Evolutionary conservation across 2,797 vertebrate species (phyloP).

Genomic region (Sparus aurata): DNA sequence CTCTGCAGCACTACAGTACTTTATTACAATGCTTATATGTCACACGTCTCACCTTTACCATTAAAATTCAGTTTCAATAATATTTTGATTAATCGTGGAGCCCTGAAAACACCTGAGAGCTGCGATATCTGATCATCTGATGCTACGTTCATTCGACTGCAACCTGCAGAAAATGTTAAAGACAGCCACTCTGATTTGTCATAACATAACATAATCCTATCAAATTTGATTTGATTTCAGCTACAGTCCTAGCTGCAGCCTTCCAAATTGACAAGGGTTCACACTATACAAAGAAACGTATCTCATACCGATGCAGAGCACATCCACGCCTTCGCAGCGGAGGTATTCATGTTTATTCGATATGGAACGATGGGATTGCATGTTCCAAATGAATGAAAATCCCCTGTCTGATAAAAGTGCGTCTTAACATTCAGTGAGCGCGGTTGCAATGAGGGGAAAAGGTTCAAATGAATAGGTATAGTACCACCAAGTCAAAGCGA

Average conservation of each 20-base stretch:
- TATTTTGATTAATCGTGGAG: no score
- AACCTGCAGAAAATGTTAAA: slow-evolving; percentile 20
- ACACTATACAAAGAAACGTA: slow-evolving; percentile 10
- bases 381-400: slow-evolving; percentile 48
- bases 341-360: slow-evolving; percentile 6
- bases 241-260: neutral
- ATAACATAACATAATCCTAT: slow-evolving; percentile 2
- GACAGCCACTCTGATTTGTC: neutral
- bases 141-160: slow-evolving; percentile 30
- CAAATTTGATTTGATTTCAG: no score
- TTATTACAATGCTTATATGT: no score
- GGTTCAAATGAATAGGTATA: slow-evolving; percentile 23
- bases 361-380: slow-evolving; percentile 9
- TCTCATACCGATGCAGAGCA: slow-evolving; percentile 8
- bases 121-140: slow-evolving; percentile 5
- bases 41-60: no score
- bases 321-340: neutral
- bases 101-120: neutral
- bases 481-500: slow-evolving; percentile 5
- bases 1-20: no score
- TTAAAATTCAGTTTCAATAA: no score
- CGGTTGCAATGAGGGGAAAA: slow-evolving; percentile 4
- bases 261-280: neutral
- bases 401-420: slow-evolving; percentile 20
- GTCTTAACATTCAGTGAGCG: slow-evolving; percentile 30